Evolutionary conservation across 2,797 vertebrate genomes (phyloP).

Genomic region (Triplophysa yarkandensis): DNA sequence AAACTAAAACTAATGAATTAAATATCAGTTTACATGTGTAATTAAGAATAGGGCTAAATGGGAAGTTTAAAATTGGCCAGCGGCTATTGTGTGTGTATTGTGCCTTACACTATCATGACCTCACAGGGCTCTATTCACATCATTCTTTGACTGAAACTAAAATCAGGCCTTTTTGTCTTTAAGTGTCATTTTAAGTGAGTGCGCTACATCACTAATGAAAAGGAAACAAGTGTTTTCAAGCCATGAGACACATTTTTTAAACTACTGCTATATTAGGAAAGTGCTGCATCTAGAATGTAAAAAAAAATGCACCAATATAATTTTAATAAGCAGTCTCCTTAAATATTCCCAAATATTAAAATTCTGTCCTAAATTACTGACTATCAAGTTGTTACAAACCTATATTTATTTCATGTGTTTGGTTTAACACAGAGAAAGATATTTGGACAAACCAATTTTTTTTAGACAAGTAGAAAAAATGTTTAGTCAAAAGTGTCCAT

Average conservation of each 20-base stretch:
- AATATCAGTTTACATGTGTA: conserved; percentile 2
- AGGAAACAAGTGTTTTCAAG: conserved; percentile 40
- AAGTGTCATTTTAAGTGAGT: conserved; percentile 19
- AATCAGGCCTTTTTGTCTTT: conserved; percentile 47
- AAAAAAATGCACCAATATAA: neutral
- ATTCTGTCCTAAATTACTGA: no score
- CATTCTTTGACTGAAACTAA: conserved; percentile 38
- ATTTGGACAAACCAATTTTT: no score
- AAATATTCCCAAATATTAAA: no score
- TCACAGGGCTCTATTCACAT: conserved; percentile 23
- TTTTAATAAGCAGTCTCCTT: no score
- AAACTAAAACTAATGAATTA: conserved; percentile 25
- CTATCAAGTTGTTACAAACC: no score
- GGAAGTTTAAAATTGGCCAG: conserved; percentile 27
- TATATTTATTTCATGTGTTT: no score
- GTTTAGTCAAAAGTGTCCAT: no score
- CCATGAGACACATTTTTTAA: conserved; percentile 36
- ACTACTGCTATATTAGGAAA: conserved; percentile 4
- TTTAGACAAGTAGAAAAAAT: no score
- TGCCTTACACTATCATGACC: conserved; percentile 24
- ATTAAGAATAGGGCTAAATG: neutral
- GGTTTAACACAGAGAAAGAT: no score
- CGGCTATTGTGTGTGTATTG: neutral
- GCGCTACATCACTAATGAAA: conserved; percentile 37
- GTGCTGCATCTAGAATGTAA: neutral